Conservation (phyloP, 2,113 vertebrate species). For the Danionella cerebrum region DNA sequence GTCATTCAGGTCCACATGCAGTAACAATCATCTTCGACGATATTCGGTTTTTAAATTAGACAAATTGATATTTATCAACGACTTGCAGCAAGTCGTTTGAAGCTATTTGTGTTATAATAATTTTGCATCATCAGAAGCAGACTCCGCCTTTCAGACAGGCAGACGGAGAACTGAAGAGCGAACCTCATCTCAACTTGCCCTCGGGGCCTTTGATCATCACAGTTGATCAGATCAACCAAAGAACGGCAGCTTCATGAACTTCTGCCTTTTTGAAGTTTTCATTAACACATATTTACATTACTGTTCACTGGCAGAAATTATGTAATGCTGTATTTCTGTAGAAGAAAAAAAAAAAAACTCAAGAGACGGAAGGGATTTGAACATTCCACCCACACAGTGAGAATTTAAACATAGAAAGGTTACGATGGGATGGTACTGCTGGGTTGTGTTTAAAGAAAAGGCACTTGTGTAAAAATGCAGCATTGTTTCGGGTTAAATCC, state of each 20-base stretch:
- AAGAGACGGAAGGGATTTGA: neutral
- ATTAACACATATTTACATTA: neutral
- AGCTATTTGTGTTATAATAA: constrained; percentile 2
- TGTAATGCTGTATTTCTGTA: neutral
- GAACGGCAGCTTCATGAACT: neutral
- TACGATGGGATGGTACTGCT: constrained; percentile 1
- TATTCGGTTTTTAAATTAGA: too few relatives aligned
- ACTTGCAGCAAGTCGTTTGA: too few relatives aligned
- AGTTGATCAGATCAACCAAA: constrained; percentile 6
- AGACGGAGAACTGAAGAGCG: constrained; percentile 1
- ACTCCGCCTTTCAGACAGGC: constrained; percentile 25
- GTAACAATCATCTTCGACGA: too few relatives aligned
- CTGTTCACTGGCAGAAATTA: neutral
- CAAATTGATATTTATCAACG: too few relatives aligned
- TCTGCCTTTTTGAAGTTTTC: neutral
- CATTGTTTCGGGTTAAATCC: constrained; percentile 14
- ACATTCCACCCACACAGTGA: neutral
- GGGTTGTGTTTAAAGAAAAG: neutral
- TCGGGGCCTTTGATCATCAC: constrained; percentile 34
- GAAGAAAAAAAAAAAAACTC: neutral
- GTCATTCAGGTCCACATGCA: too few relatives aligned
- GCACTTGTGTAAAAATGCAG: neutral
- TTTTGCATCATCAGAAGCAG: constrained; percentile 16
- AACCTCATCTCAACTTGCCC: constrained; percentile 22
- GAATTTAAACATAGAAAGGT: neutral